Base-by-base conservation (phyloP, 2,797 vertebrate species). In the Mus spretus region DNA sequence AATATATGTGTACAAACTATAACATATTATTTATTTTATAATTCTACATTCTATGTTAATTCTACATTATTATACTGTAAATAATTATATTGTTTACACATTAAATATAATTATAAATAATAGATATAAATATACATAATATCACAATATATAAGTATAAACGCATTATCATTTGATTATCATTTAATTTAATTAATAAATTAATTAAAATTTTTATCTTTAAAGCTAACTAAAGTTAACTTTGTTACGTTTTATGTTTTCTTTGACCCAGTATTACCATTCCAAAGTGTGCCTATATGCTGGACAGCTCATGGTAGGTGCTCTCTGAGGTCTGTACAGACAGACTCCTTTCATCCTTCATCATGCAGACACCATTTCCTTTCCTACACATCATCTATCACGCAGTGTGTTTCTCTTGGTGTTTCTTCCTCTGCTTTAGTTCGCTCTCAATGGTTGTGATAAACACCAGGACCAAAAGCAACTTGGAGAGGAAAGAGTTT, bases 241-340 rank as follows among this genome's bases (percentile, higher is more conserved):
- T n/a, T 72, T 37, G 17, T 19, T n/a, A 65, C 14, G 28, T 67
- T 67, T 57, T 79, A 80, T 28, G 37, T 67, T 92, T 96, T 89
- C 31, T 85, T 90, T 75, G 84, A 88, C 14, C 61, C n/a, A 89
- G 78, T 93, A n/a, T 24, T 70, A 28, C 77, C 28, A 59, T 77
- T 86, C 91, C 50, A 82, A 55, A n/a, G 59, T 44, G 47, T 13
- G 7, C 78, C 47, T 55, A 1, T 7, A 47, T 47, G 53, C 81
- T 67, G 34, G 77, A 94, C 17, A 82, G 31, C 13, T 13, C 72
- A 47, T 14, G n/a, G 34, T 19, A 31, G 10, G 9, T 44, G 31
- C 28, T 53, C 31, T 59, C 15, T 61, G 28, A 47, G 57, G 40
- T 40, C 78, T 55, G 3, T 40, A 13, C 10, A 55, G 44, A 37